Base-by-base conservation (phyloP, 2,888 invertebrate genomes). In the Strigamia transsilvanica region DNA sequence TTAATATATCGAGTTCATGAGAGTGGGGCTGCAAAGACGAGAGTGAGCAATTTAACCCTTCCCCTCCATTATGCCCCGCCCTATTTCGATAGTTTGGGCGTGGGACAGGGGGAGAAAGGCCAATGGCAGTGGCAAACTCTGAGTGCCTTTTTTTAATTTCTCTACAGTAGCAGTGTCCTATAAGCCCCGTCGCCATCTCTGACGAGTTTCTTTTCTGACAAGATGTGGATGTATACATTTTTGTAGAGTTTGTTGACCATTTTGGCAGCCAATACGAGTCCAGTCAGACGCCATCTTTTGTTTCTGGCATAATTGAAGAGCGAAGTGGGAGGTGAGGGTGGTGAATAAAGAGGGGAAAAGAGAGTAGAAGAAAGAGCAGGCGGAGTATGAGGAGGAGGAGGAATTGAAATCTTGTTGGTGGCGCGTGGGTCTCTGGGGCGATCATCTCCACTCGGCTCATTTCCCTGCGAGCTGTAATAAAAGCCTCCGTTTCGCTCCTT, bases 391-490 rank as follows among this genome's bases (percentile, higher is more conserved):
- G 56, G 56, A 56, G 18, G 18, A 56, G 18, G 56, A 56, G 56
- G 56, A 56, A 56, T 56, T 56, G 56, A 56, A 56, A 56, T 56
- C 56, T 56, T 56, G 56, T 56, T 56, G 56, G 56, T 56, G 56
- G 56, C 56, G 56, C 56, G 56, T 56, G 56, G 56, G 56, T 56
- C 56, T 56, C 56, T 56, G 56, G 56, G 56, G 56, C 56, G 56
- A 56, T 56, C 56, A 56, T 56, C 56, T 56, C 78, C 78, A 77
- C 78, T 38, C 78, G 15, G 32, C 80, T 80, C 80, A 56, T 80
- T 56, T 46, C 56, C 56, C 80, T 80, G 27, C 80, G 80, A 80
- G 80, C 46, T n/a, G 56, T 56, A 80, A 80, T 80, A 80, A 80
- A 80, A 38, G 46, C 80, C 46, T 46, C 42, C 56, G 56, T 80